These are phyloP conservation scores for Cepaea hortensis DNA, from an alignment of 2,888 invertebrate species.

Conservation along the genomic window DNA sequence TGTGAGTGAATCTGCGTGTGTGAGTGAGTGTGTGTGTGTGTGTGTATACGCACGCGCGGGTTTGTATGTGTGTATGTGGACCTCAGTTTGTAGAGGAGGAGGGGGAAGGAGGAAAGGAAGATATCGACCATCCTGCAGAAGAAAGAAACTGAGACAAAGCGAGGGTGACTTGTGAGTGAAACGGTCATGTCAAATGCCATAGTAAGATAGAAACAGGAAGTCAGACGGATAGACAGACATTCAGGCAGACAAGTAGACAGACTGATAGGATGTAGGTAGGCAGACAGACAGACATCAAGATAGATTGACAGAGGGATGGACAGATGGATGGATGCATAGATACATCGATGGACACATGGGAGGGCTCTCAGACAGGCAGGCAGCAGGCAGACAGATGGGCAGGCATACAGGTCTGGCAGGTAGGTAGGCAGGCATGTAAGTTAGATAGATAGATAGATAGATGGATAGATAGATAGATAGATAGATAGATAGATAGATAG, in stretches of 20 bases:
- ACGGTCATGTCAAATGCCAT: too few species aligned
- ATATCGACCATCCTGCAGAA: too few species aligned
- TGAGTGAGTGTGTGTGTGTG: too few species aligned
- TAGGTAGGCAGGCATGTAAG: slow-evolving; percentile 8
- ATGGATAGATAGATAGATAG: background rate
- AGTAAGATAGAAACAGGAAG: background rate
- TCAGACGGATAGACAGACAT: background rate
- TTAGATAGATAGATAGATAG: slow-evolving; percentile 9
- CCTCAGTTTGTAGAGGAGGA: too few species aligned
- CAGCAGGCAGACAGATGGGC: background rate
- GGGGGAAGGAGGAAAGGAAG: too few species aligned
- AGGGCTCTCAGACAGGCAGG: background rate
- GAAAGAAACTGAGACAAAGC: too few species aligned
- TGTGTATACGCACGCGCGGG: too few species aligned
- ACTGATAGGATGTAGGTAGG: background rate
- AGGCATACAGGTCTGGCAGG: slow-evolving; percentile 6
- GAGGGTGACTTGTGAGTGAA: too few species aligned
- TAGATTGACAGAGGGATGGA: background rate
- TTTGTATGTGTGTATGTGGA: too few species aligned
- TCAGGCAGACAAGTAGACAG: background rate
- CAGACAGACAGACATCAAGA: background rate
- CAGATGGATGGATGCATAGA: too few species aligned
- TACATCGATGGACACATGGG: background rate
- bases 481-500: background rate
- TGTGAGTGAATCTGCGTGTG: too few species aligned